Base-by-base conservation (phyloP, 2,113 vertebrate genomes). In the Dicaeum eximium region DNA sequence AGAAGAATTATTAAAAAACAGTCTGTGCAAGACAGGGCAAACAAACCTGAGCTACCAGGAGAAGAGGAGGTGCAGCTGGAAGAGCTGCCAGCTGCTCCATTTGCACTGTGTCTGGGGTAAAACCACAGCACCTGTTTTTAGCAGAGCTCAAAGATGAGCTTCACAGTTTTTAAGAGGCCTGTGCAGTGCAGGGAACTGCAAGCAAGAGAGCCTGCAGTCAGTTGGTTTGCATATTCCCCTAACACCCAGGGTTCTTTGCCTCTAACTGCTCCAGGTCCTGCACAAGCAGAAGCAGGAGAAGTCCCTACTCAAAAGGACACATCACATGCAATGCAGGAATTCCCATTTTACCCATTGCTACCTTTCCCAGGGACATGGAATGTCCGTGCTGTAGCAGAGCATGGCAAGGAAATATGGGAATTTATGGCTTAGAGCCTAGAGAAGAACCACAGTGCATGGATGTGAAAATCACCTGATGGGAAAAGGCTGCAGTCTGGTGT, bases 1-100 rank as follows among this genome's bases (percentile, higher is more conserved):
- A 93, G 86, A 64, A 81, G 90, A 72, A 89, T 90, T 91, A 56
- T 25, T 66, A 35, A 74, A 45, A 42, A 91, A 28, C 84, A 48
- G 25, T 8, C 79, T 84, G 71, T 5, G 3, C 48, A 38, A 86
- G 54, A 37, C 37, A 53, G 33, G 72, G 54, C 78, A 92, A 89
- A 81, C 45, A 75, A 80, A 88, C 81, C 88, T 84, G 88, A 86
- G 82, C 72, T 74, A 40, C 28, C 84, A 85, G 62, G 72, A 93
- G 56, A 67, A 81, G 79, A 33, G 31, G 23, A 31, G 62, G 50
- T 85, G 47, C 81, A 90, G 74, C 80, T 88, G 90, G 61, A 56
- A 38, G 84, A 70, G 74, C 81, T 80, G 95, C 66, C 94, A 91
- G 87, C 66, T 72, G 84, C 65, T 71, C 53, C 16, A 0, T 47